Conservation (phyloP, 2,797 vertebrate genomes). For the Thunnus albacares region DNA sequence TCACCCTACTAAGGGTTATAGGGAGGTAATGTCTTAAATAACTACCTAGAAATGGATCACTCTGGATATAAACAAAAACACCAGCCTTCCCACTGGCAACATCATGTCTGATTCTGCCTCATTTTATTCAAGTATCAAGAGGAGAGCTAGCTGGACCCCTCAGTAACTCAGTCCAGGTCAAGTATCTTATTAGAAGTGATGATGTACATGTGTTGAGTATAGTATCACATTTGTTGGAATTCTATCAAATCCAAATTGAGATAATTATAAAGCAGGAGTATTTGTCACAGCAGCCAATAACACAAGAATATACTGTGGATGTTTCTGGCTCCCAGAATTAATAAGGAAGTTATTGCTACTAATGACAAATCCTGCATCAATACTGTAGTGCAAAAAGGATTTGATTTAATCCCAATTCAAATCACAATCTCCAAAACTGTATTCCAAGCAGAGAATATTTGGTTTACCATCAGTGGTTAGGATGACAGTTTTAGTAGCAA, state of each 20-base stretch:
- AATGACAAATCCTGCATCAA: conserved; percentile 31
- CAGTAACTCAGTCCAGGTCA: conserved; percentile 67
- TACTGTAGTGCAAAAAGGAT: conserved; percentile 75
- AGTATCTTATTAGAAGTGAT: conserved; percentile 50
- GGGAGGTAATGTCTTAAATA: conserved; percentile 79
- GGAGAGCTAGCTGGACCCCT: conserved; percentile 67
- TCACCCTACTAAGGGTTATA: conserved; percentile 67
- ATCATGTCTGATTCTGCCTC: conserved; percentile 71
- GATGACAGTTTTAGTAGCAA: conserved; percentile 37
- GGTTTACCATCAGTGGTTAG: conserved; percentile 40
- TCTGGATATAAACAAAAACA: conserved; percentile 73
- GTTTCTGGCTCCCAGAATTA: neutral
- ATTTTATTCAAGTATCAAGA: conserved; percentile 77
- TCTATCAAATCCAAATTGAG: conserved; percentile 59
- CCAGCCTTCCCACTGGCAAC: conserved; percentile 67
- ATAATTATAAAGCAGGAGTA: conserved; percentile 51
- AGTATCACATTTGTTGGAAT: conserved; percentile 48
- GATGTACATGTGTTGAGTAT: conserved; percentile 23
- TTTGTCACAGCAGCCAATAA: conserved; percentile 54
- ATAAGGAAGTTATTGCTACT: conserved; percentile 5
- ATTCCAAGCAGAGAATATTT: conserved; percentile 51
- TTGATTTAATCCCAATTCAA: conserved; percentile 64
- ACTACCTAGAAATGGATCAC: conserved; percentile 76
- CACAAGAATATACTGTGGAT: conserved; percentile 19
- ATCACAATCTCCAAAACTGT: conserved; percentile 57